A percentile compares a stretch with the other conserved stretches of the same genome.
Conservation (phyloP, 2,113 vertebrate species). For the Alaudala cheleensis region DNA sequence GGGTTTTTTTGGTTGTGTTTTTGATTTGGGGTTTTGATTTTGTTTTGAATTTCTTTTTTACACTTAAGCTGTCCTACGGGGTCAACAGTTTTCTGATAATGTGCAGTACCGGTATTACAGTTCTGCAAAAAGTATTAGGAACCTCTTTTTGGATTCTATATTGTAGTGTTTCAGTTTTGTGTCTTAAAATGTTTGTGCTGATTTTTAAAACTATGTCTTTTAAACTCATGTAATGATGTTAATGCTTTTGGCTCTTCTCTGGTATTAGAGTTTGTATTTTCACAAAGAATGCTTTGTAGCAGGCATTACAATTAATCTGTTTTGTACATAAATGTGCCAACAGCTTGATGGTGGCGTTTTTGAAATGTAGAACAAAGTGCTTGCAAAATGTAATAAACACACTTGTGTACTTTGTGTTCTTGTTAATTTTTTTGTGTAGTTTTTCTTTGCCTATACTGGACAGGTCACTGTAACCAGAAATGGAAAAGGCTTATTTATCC, state of each 20-base stretch:
- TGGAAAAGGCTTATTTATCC: neutral
- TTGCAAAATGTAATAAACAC: slow-evolving; percentile 98
- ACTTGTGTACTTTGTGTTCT: slow-evolving; percentile 97
- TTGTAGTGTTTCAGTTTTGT: slow-evolving; percentile 95
- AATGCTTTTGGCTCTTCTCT: slow-evolving; percentile 85
- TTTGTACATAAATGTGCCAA: slow-evolving; percentile 99
- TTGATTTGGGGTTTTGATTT: slow-evolving; percentile 26
- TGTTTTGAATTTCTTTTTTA: slow-evolving; percentile 73
- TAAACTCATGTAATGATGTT: slow-evolving; percentile 89
- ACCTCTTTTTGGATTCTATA: slow-evolving; percentile 87
- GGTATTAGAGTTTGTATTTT: slow-evolving; percentile 99
- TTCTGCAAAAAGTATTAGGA: slow-evolving; percentile 86
- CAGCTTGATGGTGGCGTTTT: slow-evolving; percentile 99
- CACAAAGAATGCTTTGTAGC: slow-evolving; percentile 96
- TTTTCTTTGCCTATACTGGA: neutral
- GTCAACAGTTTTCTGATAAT: slow-evolving; percentile 86
- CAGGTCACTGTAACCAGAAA: neutral
- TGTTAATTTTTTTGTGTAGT: slow-evolving; percentile 65
- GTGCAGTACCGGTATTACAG: slow-evolving; percentile 93
- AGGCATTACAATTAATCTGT: slow-evolving; percentile 94
- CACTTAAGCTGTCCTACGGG: slow-evolving; percentile 82
- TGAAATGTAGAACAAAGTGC: slow-evolving; percentile 99
- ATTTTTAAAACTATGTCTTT: slow-evolving; percentile 89
- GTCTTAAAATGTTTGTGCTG: slow-evolving; percentile 93
- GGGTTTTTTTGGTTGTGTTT: slow-evolving; percentile 51